Evolutionary conservation across 2,113 vertebrate genomes (phyloP).

Genomic region (Corydoras sp.): DNA sequence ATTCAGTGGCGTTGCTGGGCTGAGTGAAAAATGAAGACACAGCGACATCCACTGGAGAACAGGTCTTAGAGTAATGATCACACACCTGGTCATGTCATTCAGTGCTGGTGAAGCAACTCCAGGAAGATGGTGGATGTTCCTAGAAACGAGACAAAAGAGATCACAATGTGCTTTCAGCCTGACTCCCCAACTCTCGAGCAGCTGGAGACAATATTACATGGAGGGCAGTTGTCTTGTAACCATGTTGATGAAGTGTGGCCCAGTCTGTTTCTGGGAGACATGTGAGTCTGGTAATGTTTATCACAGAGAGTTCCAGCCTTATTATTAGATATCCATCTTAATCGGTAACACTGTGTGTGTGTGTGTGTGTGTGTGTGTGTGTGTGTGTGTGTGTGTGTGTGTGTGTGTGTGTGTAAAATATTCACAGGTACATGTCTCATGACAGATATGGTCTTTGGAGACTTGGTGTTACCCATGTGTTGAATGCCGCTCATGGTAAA

Average conservation of each 20-base stretch:
- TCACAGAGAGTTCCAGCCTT: background rate
- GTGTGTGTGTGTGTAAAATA: no score
- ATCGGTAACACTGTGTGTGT: no score
- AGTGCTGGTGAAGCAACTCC: background rate
- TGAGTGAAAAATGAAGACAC: no score
- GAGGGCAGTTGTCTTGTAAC: slow-evolving; percentile 69
- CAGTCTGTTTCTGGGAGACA: slow-evolving; percentile 83
- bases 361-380: no score
- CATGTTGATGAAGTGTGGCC: slow-evolving; percentile 89
- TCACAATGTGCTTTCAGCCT: background rate
- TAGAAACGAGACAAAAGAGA: background rate
- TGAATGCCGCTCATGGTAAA: slow-evolving; percentile 66
- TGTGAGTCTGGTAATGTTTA: slow-evolving; percentile 67
- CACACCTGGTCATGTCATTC: slow-evolving; percentile 43
- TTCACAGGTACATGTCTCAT: slow-evolving; percentile 64
- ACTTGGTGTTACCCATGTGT: slow-evolving; percentile 65
- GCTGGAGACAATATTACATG: slow-evolving; percentile 74
- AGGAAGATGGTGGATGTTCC: slow-evolving; percentile 8
- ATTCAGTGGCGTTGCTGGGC: no score
- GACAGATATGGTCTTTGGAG: slow-evolving; percentile 63
- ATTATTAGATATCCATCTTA: no score
- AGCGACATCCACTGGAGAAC: slow-evolving; percentile 28
- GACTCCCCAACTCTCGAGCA: slow-evolving; percentile 61
- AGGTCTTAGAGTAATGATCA: slow-evolving; percentile 6
- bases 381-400: no score